Conservation (phyloP, 37 sponge, comb jelly and placozoan genomes). For the Aplysina aerophoba region DNA sequence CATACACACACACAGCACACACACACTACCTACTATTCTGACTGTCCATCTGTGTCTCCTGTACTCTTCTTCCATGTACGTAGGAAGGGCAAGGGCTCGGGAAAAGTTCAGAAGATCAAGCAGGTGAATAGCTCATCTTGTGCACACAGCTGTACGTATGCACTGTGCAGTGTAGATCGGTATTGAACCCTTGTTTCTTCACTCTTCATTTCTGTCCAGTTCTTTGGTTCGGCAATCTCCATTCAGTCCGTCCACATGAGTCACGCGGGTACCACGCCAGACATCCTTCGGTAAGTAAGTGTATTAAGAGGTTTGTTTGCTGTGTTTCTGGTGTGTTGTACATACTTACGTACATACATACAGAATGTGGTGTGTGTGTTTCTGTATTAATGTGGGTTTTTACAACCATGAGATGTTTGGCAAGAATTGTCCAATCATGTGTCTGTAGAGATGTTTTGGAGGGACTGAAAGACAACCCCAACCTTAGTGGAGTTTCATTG, state of each 20-base stretch:
- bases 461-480: slow-evolving; percentile 67
- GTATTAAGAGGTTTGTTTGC: no score
- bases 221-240: slow-evolving; percentile 69
- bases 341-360: slow-evolving; percentile 3
- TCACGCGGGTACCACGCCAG: slow-evolving; percentile 50
- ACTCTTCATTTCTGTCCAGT: slow-evolving; percentile 40
- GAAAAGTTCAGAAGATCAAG: slow-evolving; percentile 9
- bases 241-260: slow-evolving; percentile 53
- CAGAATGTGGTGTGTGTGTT: not conserved
- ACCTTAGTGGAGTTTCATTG: slow-evolving; percentile 44
- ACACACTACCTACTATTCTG: not conserved
- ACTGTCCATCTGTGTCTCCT: not conserved
- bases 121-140: slow-evolving; percentile 15
- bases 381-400: not conserved
- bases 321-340: not conserved
- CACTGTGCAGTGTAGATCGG: not conserved
- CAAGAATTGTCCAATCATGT: not conserved
- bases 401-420: not conserved
- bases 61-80: not conserved
- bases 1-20: not conserved
- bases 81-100: slow-evolving; percentile 3
- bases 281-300: slow-evolving; percentile 56
- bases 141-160: not conserved
- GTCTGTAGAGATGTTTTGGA: slow-evolving; percentile 65
- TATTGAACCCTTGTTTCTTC: not conserved